Conservation (phyloP, 2,797 vertebrate genomes). For the Silurus aristotelis region DNA sequence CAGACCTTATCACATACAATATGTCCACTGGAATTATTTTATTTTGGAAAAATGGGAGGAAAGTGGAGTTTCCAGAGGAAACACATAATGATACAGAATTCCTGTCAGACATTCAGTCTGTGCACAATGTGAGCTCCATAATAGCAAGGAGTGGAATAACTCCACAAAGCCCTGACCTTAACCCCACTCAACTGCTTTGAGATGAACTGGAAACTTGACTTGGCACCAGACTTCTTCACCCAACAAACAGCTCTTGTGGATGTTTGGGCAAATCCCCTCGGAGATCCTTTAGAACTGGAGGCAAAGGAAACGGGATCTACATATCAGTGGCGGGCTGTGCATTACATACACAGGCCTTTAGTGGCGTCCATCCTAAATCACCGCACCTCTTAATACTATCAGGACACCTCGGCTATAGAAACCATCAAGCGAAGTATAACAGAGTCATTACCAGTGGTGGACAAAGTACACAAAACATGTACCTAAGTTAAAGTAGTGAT, state of each 20-base stretch:
- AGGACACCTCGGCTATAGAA: too few relatives aligned
- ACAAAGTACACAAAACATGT: too few relatives aligned
- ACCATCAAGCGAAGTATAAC: too few relatives aligned
- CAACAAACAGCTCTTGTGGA: neutral
- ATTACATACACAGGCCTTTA: too few relatives aligned
- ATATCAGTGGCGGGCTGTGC: too few relatives aligned
- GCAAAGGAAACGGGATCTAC: too few relatives aligned
- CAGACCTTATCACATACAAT: neutral
- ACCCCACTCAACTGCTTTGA: neutral
- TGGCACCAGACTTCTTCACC: neutral
- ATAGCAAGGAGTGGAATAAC: neutral
- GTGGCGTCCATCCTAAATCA: too few relatives aligned
- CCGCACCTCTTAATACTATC: too few relatives aligned
- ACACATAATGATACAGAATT: neutral
- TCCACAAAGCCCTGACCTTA: neutral
- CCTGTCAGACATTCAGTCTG: neutral
- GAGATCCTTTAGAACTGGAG: neutral
- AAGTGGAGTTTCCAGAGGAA: neutral
- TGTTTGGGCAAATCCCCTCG: neutral
- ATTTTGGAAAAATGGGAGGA: neutral
- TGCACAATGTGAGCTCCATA: neutral
- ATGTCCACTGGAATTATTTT: neutral
- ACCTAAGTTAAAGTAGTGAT: too few relatives aligned
- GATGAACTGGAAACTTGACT: neutral
- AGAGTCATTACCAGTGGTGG: too few relatives aligned